Base-by-base conservation (phyloP, 2,797 vertebrate species). In the Picus viridis region DNA sequence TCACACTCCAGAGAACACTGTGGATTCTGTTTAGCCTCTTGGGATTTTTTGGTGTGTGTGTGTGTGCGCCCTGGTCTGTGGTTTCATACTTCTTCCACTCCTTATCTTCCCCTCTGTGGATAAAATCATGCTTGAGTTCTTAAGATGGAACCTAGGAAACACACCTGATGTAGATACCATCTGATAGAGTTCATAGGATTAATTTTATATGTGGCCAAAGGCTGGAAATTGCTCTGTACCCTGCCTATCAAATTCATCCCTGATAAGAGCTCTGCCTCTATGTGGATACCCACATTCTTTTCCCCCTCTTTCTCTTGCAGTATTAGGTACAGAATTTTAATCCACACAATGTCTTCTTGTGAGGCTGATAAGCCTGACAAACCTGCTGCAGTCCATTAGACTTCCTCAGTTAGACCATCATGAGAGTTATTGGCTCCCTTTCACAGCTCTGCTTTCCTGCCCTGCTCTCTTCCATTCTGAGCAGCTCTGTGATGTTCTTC, bases 21-120 rank as follows among this genome's bases (percentile, higher is more conserved):
- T 80, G 90, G 85, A 90, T 95, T 94, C 73, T 93, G 62, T 87
- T 90, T 56, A 88, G 79, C 86, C 85, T 87, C 67, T 53, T 93
- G 88, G 81, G 89, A 76, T 24, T 36, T 29, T 18, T 41, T 43
- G 41, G 51, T 90, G 30, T 51, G 27, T n/a, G 16, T 10, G 16
- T 19, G 53, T 10, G 16, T 19, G 53, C 9, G 11, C 22, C 23
- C 56, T 61, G 69, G 77, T 59, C 63, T 92, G 75, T 6, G 6
- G 43, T 83, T 63, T 94, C 64, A 49, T 89, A 78, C 30, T 83
- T 77, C 47, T 88, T 89, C 73, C 4, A 30, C 16, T 76, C 43
- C 47, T 58, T 36, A 53, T 61, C 63, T 89, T 24, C 36, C 7
- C 32, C 73, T 83, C 51, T 76, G 53, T 84, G 13, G 39, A 63